Conservation (phyloP, 2,113 vertebrate species). For the Colossoma macropomum region DNA sequence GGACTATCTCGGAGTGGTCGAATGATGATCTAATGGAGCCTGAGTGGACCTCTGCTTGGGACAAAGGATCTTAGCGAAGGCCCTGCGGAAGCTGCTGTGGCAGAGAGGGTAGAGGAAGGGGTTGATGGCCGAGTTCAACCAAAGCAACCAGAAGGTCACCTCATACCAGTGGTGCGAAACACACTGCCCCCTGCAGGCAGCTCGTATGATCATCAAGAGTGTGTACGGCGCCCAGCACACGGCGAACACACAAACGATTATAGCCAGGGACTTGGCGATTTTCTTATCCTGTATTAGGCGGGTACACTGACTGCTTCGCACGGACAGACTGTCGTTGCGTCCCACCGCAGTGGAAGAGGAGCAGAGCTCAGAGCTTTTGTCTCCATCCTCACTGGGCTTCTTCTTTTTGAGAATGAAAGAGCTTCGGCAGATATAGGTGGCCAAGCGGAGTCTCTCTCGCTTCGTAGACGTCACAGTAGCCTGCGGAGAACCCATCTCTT, state of each 20-base stretch:
- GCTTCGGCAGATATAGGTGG: constrained; percentile 60
- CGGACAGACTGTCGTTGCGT: constrained; percentile 63
- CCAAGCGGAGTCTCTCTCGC: constrained; percentile 58
- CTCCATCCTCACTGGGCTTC: constrained; percentile 40
- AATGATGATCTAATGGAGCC: constrained; percentile 67
- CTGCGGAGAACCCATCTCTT: constrained; percentile 57
- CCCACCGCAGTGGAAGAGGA: constrained; percentile 64
- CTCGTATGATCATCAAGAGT: constrained; percentile 93
- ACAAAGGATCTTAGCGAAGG: constrained; percentile 93
- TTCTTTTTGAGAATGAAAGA: constrained; percentile 60
- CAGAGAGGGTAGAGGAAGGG: constrained; percentile 93
- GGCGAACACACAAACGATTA: constrained; percentile 93
- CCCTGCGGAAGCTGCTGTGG: constrained; percentile 93
- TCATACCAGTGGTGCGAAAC: constrained; percentile 91
- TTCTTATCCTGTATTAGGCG: constrained; percentile 92
- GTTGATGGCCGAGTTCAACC: constrained; percentile 95
- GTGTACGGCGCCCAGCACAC: constrained; percentile 98
- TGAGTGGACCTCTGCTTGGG: constrained; percentile 88
- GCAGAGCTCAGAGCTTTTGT: constrained; percentile 57
- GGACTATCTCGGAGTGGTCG: constrained; percentile 45
- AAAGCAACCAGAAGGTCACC: constrained; percentile 95
- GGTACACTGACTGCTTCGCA: constrained; percentile 73
- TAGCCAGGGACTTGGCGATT: constrained; percentile 92
- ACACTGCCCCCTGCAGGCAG: constrained; percentile 87
- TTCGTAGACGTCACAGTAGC: constrained; percentile 55